A percentile compares a stretch with the other conserved stretches of the same genome.
Evolutionary conservation across 2,797 vertebrate genomes (phyloP).

Genomic region (Babyrousa celebensis): DNA sequence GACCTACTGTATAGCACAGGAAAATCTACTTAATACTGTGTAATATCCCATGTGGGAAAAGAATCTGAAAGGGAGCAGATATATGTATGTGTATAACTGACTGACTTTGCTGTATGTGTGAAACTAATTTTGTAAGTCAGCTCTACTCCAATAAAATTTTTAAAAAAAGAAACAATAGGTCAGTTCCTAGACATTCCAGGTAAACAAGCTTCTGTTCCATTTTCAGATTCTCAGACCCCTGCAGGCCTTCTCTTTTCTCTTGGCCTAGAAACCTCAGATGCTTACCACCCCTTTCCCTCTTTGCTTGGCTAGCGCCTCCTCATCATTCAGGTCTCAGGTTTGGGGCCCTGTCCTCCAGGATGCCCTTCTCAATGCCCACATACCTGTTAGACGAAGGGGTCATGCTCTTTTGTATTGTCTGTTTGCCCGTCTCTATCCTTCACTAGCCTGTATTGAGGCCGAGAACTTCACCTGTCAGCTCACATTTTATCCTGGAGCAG

Average conservation of each 20-base stretch:
- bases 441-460: neutral
- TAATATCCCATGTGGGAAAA: too few relatives aligned
- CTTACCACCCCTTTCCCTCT: neutral
- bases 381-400: neutral
- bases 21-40: too few relatives aligned
- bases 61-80: too few relatives aligned
- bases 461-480: constrained; percentile 14
- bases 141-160: too few relatives aligned
- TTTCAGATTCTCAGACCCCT: neutral
- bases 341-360: neutral
- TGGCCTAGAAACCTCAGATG: neutral
- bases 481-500: constrained; percentile 20
- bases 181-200: neutral
- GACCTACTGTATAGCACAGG: too few relatives aligned
- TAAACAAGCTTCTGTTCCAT: neutral
- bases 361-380: neutral
- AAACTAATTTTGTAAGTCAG: too few relatives aligned
- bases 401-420: neutral
- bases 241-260: constrained; percentile 4
- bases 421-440: neutral
- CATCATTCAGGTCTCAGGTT: neutral
- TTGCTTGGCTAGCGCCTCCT: neutral
- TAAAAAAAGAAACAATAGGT: neutral
- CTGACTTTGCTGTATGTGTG: too few relatives aligned
- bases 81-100: too few relatives aligned